Percentiles rank a stretch among this genome's conserved stretches.
Evolutionary conservation across 2,888 invertebrate species (phyloP).

Genomic region (Amiota minor): DNA sequence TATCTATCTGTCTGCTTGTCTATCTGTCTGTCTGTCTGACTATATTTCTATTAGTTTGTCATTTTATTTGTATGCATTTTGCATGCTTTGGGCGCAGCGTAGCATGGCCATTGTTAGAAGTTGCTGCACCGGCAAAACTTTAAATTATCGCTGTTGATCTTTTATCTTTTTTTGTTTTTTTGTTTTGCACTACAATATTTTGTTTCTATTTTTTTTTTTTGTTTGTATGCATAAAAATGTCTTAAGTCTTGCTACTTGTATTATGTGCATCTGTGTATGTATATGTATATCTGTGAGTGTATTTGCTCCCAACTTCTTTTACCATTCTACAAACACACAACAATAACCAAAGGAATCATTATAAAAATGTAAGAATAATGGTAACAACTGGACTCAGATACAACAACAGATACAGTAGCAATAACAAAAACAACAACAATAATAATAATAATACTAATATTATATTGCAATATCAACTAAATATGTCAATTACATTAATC

Average conservation of each 20-base stretch:
- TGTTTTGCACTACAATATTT: slow-evolving; percentile 49
- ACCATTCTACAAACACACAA: slow-evolving; percentile 4
- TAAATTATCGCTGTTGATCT: slow-evolving; percentile 62
- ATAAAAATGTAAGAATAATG: too few relatives aligned
- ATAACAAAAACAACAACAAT: slow-evolving; percentile 27
- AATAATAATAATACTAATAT: background rate
- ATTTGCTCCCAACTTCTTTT: too few relatives aligned
- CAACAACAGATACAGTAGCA: slow-evolving; percentile 25
- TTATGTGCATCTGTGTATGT: slow-evolving; percentile 37
- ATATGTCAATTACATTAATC: slow-evolving; percentile 16
- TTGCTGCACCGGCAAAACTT: slow-evolving; percentile 33
- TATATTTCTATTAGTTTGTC: slow-evolving; percentile 11
- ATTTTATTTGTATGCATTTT: background rate
- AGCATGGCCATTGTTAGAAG: slow-evolving; percentile 41
- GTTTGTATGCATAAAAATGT: slow-evolving; percentile 37
- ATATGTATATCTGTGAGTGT: too few relatives aligned
- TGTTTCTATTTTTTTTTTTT: slow-evolving; percentile 16
- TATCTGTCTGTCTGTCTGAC: background rate
- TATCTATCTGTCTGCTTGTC: slow-evolving; percentile 18
- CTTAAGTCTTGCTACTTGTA: slow-evolving; percentile 46
- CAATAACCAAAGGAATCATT: slow-evolving; percentile 17
- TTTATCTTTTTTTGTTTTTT: slow-evolving; percentile 37
- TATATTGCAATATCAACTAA: background rate
- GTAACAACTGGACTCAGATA: slow-evolving; percentile 12
- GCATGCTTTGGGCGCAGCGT: slow-evolving; percentile 35